Conservation (phyloP, 2,888 invertebrate species). For the Galerucella calmariensis region DNA sequence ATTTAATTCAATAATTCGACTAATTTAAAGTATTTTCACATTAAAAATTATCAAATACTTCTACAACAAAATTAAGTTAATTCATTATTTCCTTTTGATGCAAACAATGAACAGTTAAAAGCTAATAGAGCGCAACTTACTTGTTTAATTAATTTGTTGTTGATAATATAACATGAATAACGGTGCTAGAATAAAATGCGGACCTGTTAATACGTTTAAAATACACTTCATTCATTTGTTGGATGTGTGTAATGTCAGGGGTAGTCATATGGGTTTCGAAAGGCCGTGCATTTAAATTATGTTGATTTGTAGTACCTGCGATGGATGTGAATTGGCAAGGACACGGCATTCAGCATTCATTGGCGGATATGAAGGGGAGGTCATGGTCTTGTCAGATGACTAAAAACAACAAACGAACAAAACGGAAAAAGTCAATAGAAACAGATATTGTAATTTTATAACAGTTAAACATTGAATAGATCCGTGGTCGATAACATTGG, state of each 20-base stretch:
- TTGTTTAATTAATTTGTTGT: neutral
- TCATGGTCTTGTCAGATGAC: constrained; percentile 8
- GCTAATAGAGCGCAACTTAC: neutral
- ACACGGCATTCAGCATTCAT: constrained; percentile 22
- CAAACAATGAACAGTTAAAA: neutral
- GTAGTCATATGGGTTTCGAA: constrained; percentile 25
- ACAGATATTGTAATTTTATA: neutral
- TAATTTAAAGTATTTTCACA: too few relatives aligned
- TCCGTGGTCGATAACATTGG: neutral
- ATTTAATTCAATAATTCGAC: too few relatives aligned
- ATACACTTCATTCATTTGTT: constrained; percentile 10
- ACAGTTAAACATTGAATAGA: neutral
- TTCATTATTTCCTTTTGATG: too few relatives aligned
- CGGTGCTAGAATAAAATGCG: neutral
- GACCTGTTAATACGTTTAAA: constrained; percentile 3
- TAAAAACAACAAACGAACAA: constrained; percentile 6
- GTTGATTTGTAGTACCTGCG: constrained; percentile 25
- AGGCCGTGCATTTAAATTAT: constrained; percentile 22
- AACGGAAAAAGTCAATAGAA: constrained; percentile 4
- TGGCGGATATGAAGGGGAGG: constrained; percentile 11
- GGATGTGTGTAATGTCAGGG: constrained; percentile 11
- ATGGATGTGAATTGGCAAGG: constrained; percentile 22
- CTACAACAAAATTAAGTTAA: too few relatives aligned
- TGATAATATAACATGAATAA: neutral
- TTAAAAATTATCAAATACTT: too few relatives aligned